Conservation (phyloP, 2,797 vertebrate genomes). For the Sandelia bainsii region DNA sequence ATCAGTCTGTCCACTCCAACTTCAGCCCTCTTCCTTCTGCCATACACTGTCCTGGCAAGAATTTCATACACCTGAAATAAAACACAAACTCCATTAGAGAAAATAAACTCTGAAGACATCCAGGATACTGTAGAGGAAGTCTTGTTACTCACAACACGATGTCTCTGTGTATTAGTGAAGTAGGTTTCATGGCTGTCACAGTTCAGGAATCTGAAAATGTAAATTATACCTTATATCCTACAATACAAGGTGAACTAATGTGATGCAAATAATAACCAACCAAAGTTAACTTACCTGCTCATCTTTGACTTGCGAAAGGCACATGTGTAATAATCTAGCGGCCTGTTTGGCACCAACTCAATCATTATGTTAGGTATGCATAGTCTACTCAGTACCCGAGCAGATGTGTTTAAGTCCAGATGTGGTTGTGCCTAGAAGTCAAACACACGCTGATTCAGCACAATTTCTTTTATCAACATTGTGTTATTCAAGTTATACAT, state of each 20-base stretch:
- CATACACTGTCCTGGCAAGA: conserved; percentile 81
- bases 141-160: conserved; percentile 81
- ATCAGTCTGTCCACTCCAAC: conserved; percentile 85
- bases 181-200: conserved; percentile 78
- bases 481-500: no score
- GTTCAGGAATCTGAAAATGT: conserved; percentile 82
- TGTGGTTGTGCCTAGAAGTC: conserved; percentile 79
- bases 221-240: background rate
- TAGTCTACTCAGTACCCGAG: conserved; percentile 74
- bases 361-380: conserved; percentile 81
- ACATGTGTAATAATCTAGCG: conserved; percentile 85
- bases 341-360: conserved; percentile 83
- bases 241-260: background rate
- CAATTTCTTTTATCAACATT: no score
- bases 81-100: background rate
- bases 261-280: background rate
- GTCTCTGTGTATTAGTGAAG: conserved; percentile 86
- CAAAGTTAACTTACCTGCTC: conserved; percentile 68
- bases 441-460: conserved; percentile 21
- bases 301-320: conserved; percentile 86
- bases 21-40: conserved; percentile 84
- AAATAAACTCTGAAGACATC: background rate
- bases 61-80: conserved; percentile 86
- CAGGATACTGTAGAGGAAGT: background rate
- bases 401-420: conserved; percentile 82